A percentile compares a stretch with the other conserved stretches of the same genome.
These are phyloP conservation scores for Lasioglossum oenotherae DNA, from an alignment of 2,888 invertebrate genomes.

Conservation along the genomic window DNA sequence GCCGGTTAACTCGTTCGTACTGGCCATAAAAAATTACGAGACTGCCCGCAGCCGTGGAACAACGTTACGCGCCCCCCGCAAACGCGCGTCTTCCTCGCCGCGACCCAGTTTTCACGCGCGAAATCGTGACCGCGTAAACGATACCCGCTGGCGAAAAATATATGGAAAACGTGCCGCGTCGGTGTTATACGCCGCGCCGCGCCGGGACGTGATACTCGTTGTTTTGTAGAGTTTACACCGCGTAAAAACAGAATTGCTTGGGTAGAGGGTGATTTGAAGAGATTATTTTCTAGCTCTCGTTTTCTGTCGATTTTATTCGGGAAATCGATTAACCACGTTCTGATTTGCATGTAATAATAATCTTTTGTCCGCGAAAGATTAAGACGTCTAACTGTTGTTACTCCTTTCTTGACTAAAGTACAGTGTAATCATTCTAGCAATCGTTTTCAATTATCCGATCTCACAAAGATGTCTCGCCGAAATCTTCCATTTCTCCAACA, in stretches of 20 bases:
- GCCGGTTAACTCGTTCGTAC: slow-evolving; percentile 54
- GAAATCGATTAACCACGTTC: no score
- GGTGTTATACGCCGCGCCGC: background rate
- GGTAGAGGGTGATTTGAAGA: background rate
- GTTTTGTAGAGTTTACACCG: background rate
- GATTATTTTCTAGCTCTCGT: background rate
- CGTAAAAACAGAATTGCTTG: background rate
- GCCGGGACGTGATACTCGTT: background rate
- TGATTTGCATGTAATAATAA: background rate
- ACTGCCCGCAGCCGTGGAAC: background rate
- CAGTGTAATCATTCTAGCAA: background rate
- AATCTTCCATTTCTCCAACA: background rate
- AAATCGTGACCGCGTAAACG: background rate
- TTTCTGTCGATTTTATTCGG: no score
- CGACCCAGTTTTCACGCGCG: slow-evolving; percentile 39
- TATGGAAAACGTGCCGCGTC: background rate
- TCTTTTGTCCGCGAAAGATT: background rate
- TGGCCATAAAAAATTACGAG: slow-evolving; percentile 51
- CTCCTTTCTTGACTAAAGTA: background rate
- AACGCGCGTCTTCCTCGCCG: background rate
- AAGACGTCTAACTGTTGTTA: background rate
- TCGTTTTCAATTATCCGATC: background rate
- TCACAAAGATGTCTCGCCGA: background rate
- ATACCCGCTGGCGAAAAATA: slow-evolving; percentile 4
- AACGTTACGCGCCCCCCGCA: background rate